Percentiles rank a stretch among this genome's conserved stretches.
phyloP scores from a whole-genome alignment of 2,113 vertebrate genomes.

The Cochlearius cochlearius region DNA sequence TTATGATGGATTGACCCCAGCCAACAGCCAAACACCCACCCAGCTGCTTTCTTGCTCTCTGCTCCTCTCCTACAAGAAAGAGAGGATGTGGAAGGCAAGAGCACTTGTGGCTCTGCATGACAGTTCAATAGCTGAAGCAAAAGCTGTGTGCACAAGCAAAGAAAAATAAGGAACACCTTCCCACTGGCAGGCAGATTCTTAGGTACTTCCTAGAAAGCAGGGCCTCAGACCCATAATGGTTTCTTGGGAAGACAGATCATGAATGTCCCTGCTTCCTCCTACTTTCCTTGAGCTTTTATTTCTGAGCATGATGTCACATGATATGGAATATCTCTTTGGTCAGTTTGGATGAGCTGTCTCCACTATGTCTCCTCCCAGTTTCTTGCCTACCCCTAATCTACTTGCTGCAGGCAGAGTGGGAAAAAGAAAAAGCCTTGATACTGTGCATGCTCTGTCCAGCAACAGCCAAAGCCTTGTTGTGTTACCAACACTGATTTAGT shows the following conservation, averaged over 20 bases:
- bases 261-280: neutral
- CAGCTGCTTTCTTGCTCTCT: fast-evolving
- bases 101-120: fast-evolving
- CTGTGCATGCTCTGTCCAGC: neutral
- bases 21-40: neutral
- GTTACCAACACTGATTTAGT: neutral
- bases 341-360: neutral
- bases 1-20: neutral
- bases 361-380: neutral
- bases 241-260: neutral
- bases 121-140: neutral
- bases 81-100: fast-evolving
- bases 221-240: fast-evolving
- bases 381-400: neutral
- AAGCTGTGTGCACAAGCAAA: fast-evolving
- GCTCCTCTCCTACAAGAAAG: neutral
- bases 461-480: neutral
- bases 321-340: neutral
- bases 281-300: neutral
- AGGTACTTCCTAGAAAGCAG: neutral
- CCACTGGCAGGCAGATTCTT: neutral
- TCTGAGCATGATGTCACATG: neutral
- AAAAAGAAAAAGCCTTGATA: neutral
- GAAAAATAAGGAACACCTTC: neutral
- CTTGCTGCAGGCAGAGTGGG: fast-evolving